Percentiles rank a stretch among this genome's conserved stretches.
These are phyloP conservation scores for Gopherus flavomarginatus DNA, from an alignment of 2,113 vertebrate species.

Conservation along the genomic window DNA sequence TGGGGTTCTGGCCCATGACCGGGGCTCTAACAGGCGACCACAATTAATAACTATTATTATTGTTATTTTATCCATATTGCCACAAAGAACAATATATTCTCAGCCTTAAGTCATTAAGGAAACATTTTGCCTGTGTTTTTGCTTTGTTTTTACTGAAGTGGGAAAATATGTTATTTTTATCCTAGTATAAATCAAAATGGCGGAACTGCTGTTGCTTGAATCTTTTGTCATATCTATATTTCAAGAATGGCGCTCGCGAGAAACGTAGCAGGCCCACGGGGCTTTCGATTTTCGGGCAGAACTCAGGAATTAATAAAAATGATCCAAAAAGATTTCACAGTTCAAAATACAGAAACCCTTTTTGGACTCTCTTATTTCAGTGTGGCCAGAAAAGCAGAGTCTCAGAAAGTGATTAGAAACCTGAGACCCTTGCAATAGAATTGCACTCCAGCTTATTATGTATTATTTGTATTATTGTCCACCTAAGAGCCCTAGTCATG, in stretches of 20 bases:
- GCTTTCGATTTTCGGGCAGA: not conserved
- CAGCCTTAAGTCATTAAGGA: rapidly evolving
- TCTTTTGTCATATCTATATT: not conserved
- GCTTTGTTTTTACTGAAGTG: not conserved
- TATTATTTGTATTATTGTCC: not conserved
- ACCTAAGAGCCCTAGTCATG: not conserved
- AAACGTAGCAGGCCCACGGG: not conserved
- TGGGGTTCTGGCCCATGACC: not conserved
- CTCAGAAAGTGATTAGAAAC: not conserved
- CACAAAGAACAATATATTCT: not conserved
- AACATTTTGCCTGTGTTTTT: not conserved
- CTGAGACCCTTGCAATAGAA: not conserved
- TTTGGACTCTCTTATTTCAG: not conserved
- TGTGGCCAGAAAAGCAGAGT: not conserved
- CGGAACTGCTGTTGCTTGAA: not conserved
- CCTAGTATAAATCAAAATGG: not conserved
- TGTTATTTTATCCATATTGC: not conserved
- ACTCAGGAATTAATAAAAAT: not conserved
- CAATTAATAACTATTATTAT: not conserved
- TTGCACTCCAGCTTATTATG: not conserved
- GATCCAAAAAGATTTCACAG: not conserved
- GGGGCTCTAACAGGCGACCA: not conserved
- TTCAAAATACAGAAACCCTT: not conserved
- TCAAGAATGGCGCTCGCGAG: not conserved
- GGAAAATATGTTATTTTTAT: not conserved